Evolutionary conservation across 2,888 invertebrate species (phyloP).

Genomic region (Cheilosia soror): DNA sequence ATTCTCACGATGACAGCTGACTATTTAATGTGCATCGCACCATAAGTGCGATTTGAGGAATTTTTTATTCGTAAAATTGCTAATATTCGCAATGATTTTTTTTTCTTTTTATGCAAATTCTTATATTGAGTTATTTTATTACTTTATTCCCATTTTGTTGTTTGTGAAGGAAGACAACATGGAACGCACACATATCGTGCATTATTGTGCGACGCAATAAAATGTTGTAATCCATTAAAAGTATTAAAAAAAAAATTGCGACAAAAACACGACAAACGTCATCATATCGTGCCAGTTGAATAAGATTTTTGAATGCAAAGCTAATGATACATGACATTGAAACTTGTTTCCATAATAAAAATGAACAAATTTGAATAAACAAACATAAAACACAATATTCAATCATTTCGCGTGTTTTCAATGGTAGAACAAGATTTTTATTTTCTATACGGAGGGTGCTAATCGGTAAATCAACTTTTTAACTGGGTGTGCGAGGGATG

Average conservation of each 20-base stretch:
- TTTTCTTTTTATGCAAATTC: constrained; percentile 41
- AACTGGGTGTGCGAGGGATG: neutral
- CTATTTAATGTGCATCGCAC: constrained; percentile 49
- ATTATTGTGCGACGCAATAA: constrained; percentile 18
- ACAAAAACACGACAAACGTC: constrained; percentile 40
- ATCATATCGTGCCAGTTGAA: constrained; percentile 18
- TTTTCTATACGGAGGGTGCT: constrained; percentile 31
- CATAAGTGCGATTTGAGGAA: constrained; percentile 35
- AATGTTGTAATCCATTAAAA: constrained; percentile 19
- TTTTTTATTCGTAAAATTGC: constrained; percentile 27
- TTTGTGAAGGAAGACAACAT: constrained; percentile 55
- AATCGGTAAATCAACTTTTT: constrained; percentile 35
- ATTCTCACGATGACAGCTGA: constrained; percentile 38
- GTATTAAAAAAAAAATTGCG: neutral
- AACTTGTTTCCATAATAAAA: constrained; percentile 24
- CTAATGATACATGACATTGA: constrained; percentile 59
- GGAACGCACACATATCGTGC: constrained; percentile 23
- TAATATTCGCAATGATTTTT: neutral
- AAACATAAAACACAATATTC: neutral
- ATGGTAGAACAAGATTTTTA: neutral
- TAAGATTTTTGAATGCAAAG: constrained; percentile 28
- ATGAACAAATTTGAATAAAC: neutral
- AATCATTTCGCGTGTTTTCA: constrained; percentile 14
- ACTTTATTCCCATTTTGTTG: constrained; percentile 41
- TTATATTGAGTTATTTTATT: constrained; percentile 10